A percentile compares a stretch with the other conserved stretches of the same genome.
These are phyloP conservation scores for Xiphydria camelus DNA, from an alignment of 2,888 invertebrate genomes.

Conservation along the genomic window DNA sequence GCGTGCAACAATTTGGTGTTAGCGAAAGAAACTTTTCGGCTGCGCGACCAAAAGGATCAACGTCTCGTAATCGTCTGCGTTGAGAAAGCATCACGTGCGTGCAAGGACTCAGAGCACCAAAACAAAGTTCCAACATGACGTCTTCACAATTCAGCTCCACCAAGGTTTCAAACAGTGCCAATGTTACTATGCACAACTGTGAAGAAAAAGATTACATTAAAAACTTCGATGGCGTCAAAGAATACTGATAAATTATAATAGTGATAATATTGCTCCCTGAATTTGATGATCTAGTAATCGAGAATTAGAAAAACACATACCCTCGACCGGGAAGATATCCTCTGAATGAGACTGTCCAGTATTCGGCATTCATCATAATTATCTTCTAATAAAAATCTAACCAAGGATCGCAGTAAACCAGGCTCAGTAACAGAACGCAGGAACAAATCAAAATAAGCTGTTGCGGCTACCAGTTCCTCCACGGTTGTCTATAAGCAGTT, in stretches of 20 bases:
- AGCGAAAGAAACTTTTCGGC: conserved; percentile 77
- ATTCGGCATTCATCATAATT: conserved; percentile 85
- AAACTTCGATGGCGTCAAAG: conserved; percentile 12
- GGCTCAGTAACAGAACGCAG: conserved; percentile 85
- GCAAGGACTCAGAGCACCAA: conserved; percentile 82
- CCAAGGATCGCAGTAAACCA: conserved; percentile 78
- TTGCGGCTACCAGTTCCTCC: conserved; percentile 89
- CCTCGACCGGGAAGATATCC: conserved; percentile 75
- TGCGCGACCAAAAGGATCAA: conserved; percentile 74
- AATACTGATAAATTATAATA: conserved; percentile 2
- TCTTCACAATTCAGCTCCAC: conserved; percentile 94
- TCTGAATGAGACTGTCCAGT: conserved; percentile 78
- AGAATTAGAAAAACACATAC: conserved; percentile 57
- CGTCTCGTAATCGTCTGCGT: conserved; percentile 69
- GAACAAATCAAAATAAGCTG: conserved; percentile 90
- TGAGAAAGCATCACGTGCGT: conserved; percentile 83
- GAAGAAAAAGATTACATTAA: conserved; percentile 19
- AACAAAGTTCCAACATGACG: conserved; percentile 87
- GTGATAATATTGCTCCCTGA: conserved; percentile 5
- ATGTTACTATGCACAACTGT: conserved; percentile 82
- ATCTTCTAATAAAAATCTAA: conserved; percentile 81
- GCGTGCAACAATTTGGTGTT: conserved; percentile 68
- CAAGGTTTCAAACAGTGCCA: conserved; percentile 88
- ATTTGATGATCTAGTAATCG: conserved; percentile 4
- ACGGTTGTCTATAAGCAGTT: conserved; percentile 74